Percentiles rank a stretch among this genome's conserved stretches.
Evolutionary conservation across 2,797 vertebrate species (phyloP).

Genomic region (Cercopithecus neglectus): DNA sequence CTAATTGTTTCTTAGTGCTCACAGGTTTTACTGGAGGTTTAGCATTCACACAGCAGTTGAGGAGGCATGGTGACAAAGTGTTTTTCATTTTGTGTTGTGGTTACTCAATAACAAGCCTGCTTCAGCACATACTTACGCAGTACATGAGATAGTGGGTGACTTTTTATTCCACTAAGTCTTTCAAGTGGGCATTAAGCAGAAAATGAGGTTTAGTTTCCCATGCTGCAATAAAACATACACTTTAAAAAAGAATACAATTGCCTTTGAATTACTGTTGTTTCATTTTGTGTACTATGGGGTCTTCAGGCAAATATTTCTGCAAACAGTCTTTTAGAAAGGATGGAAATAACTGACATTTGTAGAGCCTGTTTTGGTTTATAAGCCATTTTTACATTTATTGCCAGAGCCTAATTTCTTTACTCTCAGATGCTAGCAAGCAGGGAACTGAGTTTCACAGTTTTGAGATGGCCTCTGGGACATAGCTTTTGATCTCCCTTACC

Average conservation of each 20-base stretch:
- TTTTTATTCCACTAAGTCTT: conserved; percentile 35
- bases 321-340: conserved; percentile 1
- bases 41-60: background rate
- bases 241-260: conserved; percentile 62
- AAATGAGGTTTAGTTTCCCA: conserved; percentile 45
- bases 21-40: background rate
- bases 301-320: conserved; percentile 51
- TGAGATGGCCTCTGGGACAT: background rate
- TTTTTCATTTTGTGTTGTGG: background rate
- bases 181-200: conserved; percentile 62
- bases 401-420: background rate
- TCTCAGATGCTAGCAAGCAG: background rate
- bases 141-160: background rate
- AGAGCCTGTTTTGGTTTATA: background rate
- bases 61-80: background rate
- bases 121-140: background rate
- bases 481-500: conserved; percentile 46
- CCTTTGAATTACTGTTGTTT: conserved; percentile 45
- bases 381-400: conserved; percentile 27
- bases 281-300: conserved; percentile 47
- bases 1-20: conserved; percentile 6
- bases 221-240: conserved; percentile 19
- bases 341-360: background rate
- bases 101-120: background rate
- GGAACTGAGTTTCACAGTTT: background rate